Conservation (phyloP, 2,888 invertebrate genomes). For the Boloria selene region DNA sequence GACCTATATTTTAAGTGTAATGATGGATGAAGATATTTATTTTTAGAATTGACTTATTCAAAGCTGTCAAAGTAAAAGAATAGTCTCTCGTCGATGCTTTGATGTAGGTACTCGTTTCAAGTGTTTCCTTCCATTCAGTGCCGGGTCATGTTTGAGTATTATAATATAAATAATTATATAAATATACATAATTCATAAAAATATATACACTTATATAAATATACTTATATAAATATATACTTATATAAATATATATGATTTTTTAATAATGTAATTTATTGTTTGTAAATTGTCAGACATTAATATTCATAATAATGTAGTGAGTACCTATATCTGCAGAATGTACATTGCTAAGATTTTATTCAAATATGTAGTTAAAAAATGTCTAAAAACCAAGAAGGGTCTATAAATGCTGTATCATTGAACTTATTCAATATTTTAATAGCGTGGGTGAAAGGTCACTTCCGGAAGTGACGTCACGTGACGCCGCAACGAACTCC, state of each 20-base stretch:
- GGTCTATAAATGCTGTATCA: conserved; percentile 13
- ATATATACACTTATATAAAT: too few relatives aligned
- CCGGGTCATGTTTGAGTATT: too few relatives aligned
- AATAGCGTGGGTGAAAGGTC: conserved; percentile 17
- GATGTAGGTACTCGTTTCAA: neutral
- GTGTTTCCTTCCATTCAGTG: neutral
- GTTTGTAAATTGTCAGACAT: too few relatives aligned
- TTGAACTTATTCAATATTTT: conserved; percentile 6
- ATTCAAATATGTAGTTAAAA: neutral
- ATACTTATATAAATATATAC: too few relatives aligned
- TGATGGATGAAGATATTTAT: conserved; percentile 15
- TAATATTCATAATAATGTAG: too few relatives aligned
- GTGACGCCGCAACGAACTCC: conserved; percentile 44
- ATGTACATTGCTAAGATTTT: too few relatives aligned
- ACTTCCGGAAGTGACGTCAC: conserved; percentile 39
- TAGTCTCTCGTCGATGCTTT: conserved; percentile 13
- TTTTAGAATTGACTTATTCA: conserved; percentile 15
- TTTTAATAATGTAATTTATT: too few relatives aligned
- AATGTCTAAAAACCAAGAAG: neutral
- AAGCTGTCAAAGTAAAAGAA: conserved; percentile 9
- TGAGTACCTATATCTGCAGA: too few relatives aligned
- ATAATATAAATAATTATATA: too few relatives aligned
- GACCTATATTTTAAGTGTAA: conserved; percentile 17
- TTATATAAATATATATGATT: too few relatives aligned
- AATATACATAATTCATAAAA: too few relatives aligned